Conservation (phyloP, 2,888 invertebrate genomes). For the Acrobasis suavella region DNA sequence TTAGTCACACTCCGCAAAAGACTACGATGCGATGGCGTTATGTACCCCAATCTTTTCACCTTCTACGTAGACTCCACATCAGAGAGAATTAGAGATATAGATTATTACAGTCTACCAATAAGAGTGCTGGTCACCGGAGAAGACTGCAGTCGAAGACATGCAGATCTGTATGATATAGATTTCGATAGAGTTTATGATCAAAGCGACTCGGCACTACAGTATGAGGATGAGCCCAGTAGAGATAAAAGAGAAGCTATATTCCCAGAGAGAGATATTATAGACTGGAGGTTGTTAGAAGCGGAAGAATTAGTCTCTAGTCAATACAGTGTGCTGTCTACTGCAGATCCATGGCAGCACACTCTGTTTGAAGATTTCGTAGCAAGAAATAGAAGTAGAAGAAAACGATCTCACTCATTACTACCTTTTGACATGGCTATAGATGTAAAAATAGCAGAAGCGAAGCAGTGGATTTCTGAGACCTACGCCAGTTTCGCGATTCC, state of each 20-base stretch:
- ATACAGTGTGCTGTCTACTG: conserved; percentile 74
- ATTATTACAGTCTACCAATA: conserved; percentile 91
- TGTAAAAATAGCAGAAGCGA: conserved; percentile 88
- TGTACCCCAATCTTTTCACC: conserved; percentile 92
- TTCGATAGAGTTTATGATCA: conserved; percentile 81
- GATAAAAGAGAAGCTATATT: conserved; percentile 65
- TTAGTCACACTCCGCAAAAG: conserved; percentile 87
- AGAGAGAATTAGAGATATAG: conserved; percentile 88
- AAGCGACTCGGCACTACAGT: conserved; percentile 70
- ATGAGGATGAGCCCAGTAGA: conserved; percentile 66
- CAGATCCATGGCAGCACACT: conserved; percentile 78
- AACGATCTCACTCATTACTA: conserved; percentile 68
- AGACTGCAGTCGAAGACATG: conserved; percentile 85
- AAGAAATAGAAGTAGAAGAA: conserved; percentile 77
- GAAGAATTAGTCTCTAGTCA: conserved; percentile 75
- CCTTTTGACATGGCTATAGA: conserved; percentile 84
- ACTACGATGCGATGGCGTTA: conserved; percentile 90
- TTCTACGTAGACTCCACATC: conserved; percentile 94
- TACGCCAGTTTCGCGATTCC: conserved; percentile 94
- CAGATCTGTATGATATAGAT: conserved; percentile 83
- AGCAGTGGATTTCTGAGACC: conserved; percentile 93
- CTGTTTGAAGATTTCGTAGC: conserved; percentile 78
- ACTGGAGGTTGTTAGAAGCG: conserved; percentile 75
- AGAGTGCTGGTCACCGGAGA: conserved; percentile 88
- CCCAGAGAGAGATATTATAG: conserved; percentile 64